phyloP scores from a whole-genome alignment of 2,113 vertebrate genomes.

The Phaethornis superciliosus region DNA sequence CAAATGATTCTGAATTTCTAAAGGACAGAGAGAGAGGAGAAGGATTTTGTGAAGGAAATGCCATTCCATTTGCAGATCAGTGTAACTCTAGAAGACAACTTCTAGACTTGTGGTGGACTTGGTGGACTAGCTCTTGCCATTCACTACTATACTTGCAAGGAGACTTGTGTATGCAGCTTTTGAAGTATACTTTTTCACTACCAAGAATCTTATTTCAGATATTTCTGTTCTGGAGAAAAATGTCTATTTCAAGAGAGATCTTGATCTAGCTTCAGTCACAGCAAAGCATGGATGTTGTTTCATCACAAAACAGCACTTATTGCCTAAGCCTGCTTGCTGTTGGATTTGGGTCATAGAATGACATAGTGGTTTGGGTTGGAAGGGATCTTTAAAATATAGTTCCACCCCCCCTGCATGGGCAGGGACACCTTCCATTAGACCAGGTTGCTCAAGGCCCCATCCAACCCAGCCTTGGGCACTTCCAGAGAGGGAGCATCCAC shows the following conservation, averaged over 20 bases:
- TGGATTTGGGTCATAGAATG: background rate
- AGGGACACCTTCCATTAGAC: no score
- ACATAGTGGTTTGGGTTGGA: no score
- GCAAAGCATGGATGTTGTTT: background rate
- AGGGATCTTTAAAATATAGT: no score
- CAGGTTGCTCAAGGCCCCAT: no score
- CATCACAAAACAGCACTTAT: background rate
- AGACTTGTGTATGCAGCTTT: background rate
- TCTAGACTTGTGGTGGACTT: background rate
- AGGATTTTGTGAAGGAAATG: background rate
- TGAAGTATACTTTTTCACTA: background rate
- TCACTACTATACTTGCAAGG: background rate
- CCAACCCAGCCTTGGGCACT: no score
- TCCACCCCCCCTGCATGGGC: no score
- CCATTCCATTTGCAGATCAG: background rate
- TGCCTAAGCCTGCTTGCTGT: background rate
- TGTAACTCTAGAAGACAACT: background rate
- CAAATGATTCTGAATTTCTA: background rate
- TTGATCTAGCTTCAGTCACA: background rate
- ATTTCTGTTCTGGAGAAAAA: no score
- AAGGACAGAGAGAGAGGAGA: background rate
- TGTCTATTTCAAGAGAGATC: background rate
- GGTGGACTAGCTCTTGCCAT: background rate
- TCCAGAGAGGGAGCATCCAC: no score
- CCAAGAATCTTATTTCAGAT: background rate